Percentiles rank a stretch among this genome's conserved stretches.
These are phyloP conservation scores for Gasterosteus aculeatus DNA, from an alignment of 2,113 vertebrate species.

Conservation along the genomic window DNA sequence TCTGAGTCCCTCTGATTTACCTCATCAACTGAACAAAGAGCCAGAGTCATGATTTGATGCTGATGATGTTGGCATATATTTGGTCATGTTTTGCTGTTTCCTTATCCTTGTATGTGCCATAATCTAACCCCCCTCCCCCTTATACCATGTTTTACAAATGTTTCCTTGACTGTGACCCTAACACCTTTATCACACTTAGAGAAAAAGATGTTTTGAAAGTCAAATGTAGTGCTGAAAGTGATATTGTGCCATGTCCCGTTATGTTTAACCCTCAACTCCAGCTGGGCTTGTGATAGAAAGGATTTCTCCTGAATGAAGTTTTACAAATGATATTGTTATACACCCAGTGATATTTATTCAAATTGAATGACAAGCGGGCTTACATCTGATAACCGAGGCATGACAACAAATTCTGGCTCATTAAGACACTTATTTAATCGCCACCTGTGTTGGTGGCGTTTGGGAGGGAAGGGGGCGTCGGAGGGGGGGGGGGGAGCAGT, in stretches of 20 bases:
- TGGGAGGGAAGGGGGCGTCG: conserved; percentile 40
- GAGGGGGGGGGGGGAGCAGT: neutral
- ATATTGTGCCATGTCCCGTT: conserved; percentile 56
- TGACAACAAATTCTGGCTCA: conserved; percentile 43
- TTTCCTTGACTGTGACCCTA: conserved; percentile 58
- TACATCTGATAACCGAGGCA: conserved; percentile 20
- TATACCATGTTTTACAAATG: conserved; percentile 54
- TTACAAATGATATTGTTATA: neutral
- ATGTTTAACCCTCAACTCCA: conserved; percentile 52
- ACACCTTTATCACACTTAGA: conserved; percentile 24
- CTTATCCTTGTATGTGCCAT: conserved; percentile 53
- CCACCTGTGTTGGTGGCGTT: conserved; percentile 16
- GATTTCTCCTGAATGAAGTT: conserved; percentile 31
- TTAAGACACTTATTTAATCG: conserved; percentile 33
- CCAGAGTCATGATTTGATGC: conserved; percentile 73
- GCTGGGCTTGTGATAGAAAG: conserved; percentile 17
- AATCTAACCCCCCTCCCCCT: conserved; percentile 45
- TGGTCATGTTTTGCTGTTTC: conserved; percentile 65
- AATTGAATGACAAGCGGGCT: conserved; percentile 21
- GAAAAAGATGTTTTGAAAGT: conserved; percentile 31
- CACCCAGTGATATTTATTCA: conserved; percentile 6
- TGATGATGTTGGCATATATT: conserved; percentile 62
- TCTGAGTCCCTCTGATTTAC: conserved; percentile 60
- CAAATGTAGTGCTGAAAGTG: conserved; percentile 34
- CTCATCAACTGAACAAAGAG: conserved; percentile 70